Evolutionary conservation across 2,113 vertebrate genomes (phyloP).

Genomic region (Lichenostomus cassidix): DNA sequence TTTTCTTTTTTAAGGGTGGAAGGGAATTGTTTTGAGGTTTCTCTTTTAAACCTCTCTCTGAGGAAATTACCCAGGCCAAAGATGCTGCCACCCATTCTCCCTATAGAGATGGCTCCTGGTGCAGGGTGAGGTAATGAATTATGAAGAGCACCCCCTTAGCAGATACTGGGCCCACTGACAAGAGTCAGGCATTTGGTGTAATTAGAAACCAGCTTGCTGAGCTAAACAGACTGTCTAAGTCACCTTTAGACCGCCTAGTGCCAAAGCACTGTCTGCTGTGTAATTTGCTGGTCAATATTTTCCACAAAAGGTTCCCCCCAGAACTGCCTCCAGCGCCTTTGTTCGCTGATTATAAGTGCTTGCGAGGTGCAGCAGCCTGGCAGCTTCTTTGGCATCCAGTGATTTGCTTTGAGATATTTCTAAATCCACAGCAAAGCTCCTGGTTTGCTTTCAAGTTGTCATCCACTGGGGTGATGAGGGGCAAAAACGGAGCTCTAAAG

Average conservation of each 20-base stretch:
- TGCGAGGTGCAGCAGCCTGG: not conserved
- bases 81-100: constrained; percentile 15
- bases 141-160: constrained; percentile 16
- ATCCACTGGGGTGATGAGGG: constrained; percentile 1
- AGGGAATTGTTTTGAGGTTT: not conserved
- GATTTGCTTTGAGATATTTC: constrained; percentile 34
- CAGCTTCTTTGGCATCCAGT: constrained; percentile 20
- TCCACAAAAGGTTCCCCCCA: not conserved
- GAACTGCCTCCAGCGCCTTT: not conserved
- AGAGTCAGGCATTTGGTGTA: constrained; percentile 47
- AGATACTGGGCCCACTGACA: constrained; percentile 47
- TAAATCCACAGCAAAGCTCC: constrained; percentile 24
- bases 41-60: not conserved
- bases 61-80: constrained; percentile 2
- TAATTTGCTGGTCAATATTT: constrained; percentile 60
- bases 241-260: constrained; percentile 29
- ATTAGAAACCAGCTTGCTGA: constrained; percentile 58
- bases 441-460: constrained; percentile 40
- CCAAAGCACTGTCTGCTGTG: constrained; percentile 29
- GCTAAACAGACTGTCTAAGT: constrained; percentile 19
- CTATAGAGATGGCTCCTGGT: not conserved
- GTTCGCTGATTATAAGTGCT: not conserved
- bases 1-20: not conserved
- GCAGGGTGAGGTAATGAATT: constrained; percentile 26
- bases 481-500: not conserved